These are phyloP conservation scores for Psilopsiagon aymara DNA, from an alignment of 2,113 vertebrate genomes.

Conservation along the genomic window DNA sequence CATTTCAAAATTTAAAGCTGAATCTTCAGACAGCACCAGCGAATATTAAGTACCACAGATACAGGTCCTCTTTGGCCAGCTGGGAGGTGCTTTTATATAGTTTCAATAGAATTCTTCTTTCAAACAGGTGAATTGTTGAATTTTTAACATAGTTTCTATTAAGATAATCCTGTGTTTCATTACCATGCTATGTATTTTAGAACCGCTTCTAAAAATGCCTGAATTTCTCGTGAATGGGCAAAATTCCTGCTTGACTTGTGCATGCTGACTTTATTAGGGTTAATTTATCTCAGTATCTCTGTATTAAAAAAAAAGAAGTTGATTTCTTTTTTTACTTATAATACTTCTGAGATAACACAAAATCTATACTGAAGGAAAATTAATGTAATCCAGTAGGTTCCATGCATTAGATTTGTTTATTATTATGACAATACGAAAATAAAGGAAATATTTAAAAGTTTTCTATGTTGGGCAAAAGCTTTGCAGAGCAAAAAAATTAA, in stretches of 20 bases:
- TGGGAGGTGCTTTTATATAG: not conserved
- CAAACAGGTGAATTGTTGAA: not conserved
- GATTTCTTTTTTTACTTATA: not conserved
- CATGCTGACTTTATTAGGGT: not conserved
- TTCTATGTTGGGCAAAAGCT: not conserved
- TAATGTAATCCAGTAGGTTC: not conserved
- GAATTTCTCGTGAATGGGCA: not conserved
- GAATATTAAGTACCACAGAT: not conserved
- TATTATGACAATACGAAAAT: not conserved
- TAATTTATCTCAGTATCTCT: not conserved
- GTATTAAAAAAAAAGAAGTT: not conserved
- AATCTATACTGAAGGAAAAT: not conserved
- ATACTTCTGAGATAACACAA: not conserved
- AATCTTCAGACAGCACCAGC: not conserved
- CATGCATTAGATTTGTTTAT: not conserved
- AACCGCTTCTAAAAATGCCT: not conserved
- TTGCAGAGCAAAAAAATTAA: not conserved
- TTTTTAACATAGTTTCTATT: not conserved
- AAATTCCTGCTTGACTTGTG: not conserved
- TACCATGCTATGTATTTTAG: not conserved
- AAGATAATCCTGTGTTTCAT: not conserved
- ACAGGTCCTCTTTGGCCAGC: not conserved
- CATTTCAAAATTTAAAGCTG: not conserved
- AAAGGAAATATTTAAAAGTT: not conserved
- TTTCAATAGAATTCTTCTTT: not conserved